Evolutionary conservation across 2,888 invertebrate species (phyloP), one percentile per base, ranked within the genome.

Genomic region (Scaptomyza caliginosa): DNA sequence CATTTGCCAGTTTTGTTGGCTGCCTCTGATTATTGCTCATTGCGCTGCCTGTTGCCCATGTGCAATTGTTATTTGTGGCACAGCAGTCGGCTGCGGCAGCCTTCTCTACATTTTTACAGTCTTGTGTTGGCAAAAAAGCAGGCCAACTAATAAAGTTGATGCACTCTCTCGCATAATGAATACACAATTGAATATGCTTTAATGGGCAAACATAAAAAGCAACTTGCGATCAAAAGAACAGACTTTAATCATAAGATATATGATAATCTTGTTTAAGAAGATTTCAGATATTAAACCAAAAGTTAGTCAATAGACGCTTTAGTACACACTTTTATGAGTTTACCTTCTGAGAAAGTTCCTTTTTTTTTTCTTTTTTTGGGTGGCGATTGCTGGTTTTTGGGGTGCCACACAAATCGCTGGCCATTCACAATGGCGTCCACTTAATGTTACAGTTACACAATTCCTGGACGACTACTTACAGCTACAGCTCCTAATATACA

Each of bases 401-500:
- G 13, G 3, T 65, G 70, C 32, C 17, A 54, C 70, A 80, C 77
- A 78, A 84, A 78, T 81, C 81, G 77, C 34, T 84, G 81, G 69
- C 84, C 84, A 78, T 84, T 78, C 77, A 54, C 57, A 74, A 71
- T 50, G 74, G 56, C 49, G 48, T 36, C 56, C 57, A 49, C 74
- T 66, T 72, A 56, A 55, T 56, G 63, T 49, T 66, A 51, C 57
- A 66, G 56, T 66, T 65, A 65, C 56, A 77, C 69, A 72, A 76
- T 56, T 60, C 34, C 67, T 46, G 45, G 17, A 8, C 59, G 59
- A 38, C 42, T 66, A 32, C 40, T 38, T 49, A 30, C 50, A 30
- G 59, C 11, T 2, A 26, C 32, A 63, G 63, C 21, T 63, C 21
- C n/a, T n/a, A n/a, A n/a, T n/a, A n/a, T 30, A 63, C 63, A 62